A percentile compares a stretch with the other conserved stretches of the same genome.
These are phyloP conservation scores for Parascotia fuliginaria DNA, from an alignment of 2,888 invertebrate genomes.

Conservation along the genomic window DNA sequence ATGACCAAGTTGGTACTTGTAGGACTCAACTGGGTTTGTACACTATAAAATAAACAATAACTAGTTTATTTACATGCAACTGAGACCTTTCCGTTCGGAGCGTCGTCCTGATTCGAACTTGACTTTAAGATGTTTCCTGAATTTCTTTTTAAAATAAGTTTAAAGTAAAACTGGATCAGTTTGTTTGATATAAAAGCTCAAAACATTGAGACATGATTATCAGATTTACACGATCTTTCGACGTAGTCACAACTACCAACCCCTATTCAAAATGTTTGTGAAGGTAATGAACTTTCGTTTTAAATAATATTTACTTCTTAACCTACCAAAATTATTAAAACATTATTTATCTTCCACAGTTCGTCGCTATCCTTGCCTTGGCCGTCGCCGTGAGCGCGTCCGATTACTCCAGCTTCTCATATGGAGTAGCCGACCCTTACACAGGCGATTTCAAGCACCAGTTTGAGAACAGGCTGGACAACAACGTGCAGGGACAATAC, in stretches of 20 bases:
- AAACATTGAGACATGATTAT: slow-evolving; percentile 44
- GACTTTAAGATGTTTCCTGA: slow-evolving; percentile 80
- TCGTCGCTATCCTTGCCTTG: slow-evolving; percentile 64
- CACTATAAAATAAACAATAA: slow-evolving; percentile 22
- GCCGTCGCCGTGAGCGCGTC: slow-evolving; percentile 54
- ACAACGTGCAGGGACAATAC: slow-evolving; percentile 84
- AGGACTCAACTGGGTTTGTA: not conserved
- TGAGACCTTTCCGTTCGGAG: slow-evolving; percentile 56
- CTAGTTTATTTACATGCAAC: slow-evolving; percentile 37
- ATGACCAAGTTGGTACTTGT: not conserved
- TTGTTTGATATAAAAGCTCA: slow-evolving; percentile 61
- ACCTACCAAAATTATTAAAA: not conserved
- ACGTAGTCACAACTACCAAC: slow-evolving; percentile 65
- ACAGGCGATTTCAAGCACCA: slow-evolving; percentile 86
- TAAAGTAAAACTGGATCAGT: slow-evolving; percentile 65
- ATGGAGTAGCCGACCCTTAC: slow-evolving; percentile 84
- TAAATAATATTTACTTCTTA: not conserved
- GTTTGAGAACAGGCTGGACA: slow-evolving; percentile 77
- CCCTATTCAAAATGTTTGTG: slow-evolving; percentile 67
- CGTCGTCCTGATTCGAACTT: slow-evolving; percentile 70
- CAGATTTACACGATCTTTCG: slow-evolving; percentile 61
- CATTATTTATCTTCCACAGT: slow-evolving; percentile 47
- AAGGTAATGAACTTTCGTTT: slow-evolving; percentile 60
- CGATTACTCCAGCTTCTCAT: slow-evolving; percentile 78
- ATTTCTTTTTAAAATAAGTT: slow-evolving; percentile 65